Conservation (phyloP, 2,797 vertebrate genomes). For the Gallinago nigripennis region DNA sequence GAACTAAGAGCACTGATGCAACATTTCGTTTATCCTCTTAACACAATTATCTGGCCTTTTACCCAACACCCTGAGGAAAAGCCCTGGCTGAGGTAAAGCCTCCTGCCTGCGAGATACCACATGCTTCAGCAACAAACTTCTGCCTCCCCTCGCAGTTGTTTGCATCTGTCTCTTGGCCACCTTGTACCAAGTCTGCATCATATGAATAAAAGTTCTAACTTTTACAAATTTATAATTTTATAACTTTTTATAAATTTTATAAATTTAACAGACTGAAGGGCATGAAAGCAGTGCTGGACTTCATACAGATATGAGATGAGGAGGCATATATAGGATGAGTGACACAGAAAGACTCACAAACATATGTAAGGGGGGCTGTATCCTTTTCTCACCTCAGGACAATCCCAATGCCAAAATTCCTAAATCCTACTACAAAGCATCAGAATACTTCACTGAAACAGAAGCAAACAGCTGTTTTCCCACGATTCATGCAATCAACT, state of each 20-base stretch:
- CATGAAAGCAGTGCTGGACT: background rate
- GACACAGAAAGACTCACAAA: background rate
- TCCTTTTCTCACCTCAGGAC: background rate
- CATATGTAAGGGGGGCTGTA: background rate
- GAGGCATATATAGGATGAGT: background rate
- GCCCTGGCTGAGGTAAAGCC: background rate
- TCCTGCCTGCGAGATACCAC: background rate
- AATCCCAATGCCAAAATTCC: background rate
- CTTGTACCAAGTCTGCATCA: background rate
- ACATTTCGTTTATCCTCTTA: background rate
- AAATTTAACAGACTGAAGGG: background rate
- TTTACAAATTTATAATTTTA: background rate
- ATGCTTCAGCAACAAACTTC: background rate
- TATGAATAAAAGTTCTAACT: background rate
- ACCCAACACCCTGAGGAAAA: background rate
- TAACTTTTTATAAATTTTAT: background rate
- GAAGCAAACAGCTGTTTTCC: background rate
- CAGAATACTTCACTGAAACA: background rate
- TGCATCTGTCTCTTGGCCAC: background rate
- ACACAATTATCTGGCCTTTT: background rate
- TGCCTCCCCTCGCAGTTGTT: background rate
- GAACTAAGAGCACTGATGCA: background rate
- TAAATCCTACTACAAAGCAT: background rate
- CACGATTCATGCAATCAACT: background rate
- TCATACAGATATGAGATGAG: background rate